Evolutionary conservation across 2,888 invertebrate species (phyloP).

Genomic region (Apodemia duryi): DNA sequence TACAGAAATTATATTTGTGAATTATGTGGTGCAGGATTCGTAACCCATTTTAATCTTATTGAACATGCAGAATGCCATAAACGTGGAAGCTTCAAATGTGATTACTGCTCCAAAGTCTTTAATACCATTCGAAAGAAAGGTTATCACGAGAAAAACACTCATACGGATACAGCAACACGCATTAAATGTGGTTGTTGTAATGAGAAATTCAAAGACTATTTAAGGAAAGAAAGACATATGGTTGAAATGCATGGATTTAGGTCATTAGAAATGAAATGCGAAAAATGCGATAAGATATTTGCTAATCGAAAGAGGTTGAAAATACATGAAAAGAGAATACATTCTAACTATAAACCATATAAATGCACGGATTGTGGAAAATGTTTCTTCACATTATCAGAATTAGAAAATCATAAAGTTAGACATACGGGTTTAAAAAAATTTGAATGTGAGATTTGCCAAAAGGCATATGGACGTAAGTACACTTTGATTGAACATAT

Average conservation of each 20-base stretch:
- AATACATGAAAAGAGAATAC: slow-evolving; percentile 42
- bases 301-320: slow-evolving; percentile 34
- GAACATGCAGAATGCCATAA: slow-evolving; percentile 37
- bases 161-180: slow-evolving; percentile 25
- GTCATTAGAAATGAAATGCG: slow-evolving; percentile 31
- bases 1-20: slow-evolving; percentile 66
- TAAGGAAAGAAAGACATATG: slow-evolving; percentile 35
- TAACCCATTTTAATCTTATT: slow-evolving; percentile 29
- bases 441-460: slow-evolving; percentile 51
- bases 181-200: slow-evolving; percentile 49
- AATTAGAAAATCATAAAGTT: slow-evolving; percentile 52
- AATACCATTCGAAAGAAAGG: slow-evolving; percentile 28
- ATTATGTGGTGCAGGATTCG: slow-evolving; percentile 63
- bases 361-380: slow-evolving; percentile 38
- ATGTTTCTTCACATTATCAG: slow-evolving; percentile 46
- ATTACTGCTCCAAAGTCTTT: slow-evolving; percentile 45
- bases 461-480: slow-evolving; percentile 35
- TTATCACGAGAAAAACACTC: slow-evolving; percentile 34
- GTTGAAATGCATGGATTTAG: slow-evolving; percentile 32
- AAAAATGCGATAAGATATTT: slow-evolving; percentile 38
- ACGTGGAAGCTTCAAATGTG: slow-evolving; percentile 43
- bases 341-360: slow-evolving; percentile 43
- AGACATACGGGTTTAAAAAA: slow-evolving; percentile 50
- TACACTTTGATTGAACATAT: slow-evolving; percentile 31
- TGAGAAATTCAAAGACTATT: slow-evolving; percentile 45